A percentile compares a stretch with the other conserved stretches of the same genome.
Evolutionary conservation across 2,113 vertebrate genomes (phyloP).

Genomic region (Diphyllodes magnificus): DNA sequence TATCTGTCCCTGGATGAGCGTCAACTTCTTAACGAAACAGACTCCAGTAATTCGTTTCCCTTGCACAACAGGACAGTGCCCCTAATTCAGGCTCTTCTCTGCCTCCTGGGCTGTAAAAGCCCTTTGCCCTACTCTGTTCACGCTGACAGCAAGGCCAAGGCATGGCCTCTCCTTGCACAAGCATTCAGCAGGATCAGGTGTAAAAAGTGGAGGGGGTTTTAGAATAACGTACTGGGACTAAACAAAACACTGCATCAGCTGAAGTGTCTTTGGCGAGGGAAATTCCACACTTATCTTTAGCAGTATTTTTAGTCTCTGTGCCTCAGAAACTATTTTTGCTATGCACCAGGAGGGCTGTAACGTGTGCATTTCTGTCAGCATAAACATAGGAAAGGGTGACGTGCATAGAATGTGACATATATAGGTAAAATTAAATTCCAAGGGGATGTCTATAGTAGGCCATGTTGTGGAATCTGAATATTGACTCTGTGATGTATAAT

Average conservation of each 20-base stretch:
- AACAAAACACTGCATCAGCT: background rate
- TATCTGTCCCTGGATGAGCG: background rate
- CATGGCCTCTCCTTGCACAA: background rate
- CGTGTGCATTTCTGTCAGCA: constrained; percentile 34
- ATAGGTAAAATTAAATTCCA: constrained; percentile 31
- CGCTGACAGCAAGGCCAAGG: background rate
- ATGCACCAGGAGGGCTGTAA: background rate
- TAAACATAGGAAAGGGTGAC: constrained; percentile 10
- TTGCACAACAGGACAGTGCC: background rate
- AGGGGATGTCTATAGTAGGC: background rate
- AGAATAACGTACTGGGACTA: background rate
- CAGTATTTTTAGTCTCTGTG: constrained; percentile 50
- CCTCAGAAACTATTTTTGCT: constrained; percentile 57
- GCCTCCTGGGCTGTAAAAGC: background rate
- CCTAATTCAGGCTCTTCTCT: background rate
- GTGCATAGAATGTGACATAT: background rate
- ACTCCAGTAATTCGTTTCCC: background rate
- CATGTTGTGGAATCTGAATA: background rate
- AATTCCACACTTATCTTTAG: constrained; percentile 44
- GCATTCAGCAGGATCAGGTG: background rate
- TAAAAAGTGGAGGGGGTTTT: background rate
- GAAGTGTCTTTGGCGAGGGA: background rate
- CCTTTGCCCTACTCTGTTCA: background rate
- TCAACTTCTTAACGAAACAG: background rate
- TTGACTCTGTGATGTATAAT: background rate